phyloP scores from a whole-genome alignment of 2,888 invertebrate genomes.

The Tetheella fluctuosa region DNA sequence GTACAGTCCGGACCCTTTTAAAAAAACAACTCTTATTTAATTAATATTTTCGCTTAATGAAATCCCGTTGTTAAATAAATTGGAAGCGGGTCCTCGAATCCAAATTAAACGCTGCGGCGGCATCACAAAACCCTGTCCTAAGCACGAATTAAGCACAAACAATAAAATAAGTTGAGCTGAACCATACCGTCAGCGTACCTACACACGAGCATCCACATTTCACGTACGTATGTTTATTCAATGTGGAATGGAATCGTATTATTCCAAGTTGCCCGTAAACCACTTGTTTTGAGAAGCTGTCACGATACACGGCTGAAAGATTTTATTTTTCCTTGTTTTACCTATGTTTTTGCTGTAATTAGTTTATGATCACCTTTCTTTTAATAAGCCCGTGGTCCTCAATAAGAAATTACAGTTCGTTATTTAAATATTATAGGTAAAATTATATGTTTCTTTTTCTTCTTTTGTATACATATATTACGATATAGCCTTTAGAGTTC shows the following conservation, averaged over 20 bases:
- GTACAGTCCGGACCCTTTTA: not conserved
- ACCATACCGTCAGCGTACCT: not conserved
- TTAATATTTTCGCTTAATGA: constrained; percentile 37
- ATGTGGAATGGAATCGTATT: not conserved
- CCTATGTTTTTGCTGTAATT: not conserved
- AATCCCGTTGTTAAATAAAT: constrained; percentile 45
- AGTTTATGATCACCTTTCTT: not conserved
- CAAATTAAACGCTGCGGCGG: constrained; percentile 48
- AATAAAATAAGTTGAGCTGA: constrained; percentile 52
- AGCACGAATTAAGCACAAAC: constrained; percentile 54
- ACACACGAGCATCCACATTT: not conserved
- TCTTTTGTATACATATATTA: too few species aligned
- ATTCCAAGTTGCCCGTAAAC: not conserved
- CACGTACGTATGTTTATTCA: not conserved
- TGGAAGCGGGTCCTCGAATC: constrained; percentile 42
- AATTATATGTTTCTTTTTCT: too few species aligned
- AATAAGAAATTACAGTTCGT: too few species aligned
- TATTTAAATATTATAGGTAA: too few species aligned
- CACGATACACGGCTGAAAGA: not conserved
- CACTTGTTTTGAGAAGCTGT: constrained; percentile 2
- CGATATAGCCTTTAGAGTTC: too few species aligned
- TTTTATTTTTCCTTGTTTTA: not conserved
- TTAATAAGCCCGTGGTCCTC: too few species aligned
- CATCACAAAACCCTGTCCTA: constrained; percentile 40
- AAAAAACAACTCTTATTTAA: constrained; percentile 23